A percentile compares a stretch with the other conserved stretches of the same genome.
Evolutionary conservation across 2,113 vertebrate species (phyloP).

Genomic region (Hylia prasina): DNA sequence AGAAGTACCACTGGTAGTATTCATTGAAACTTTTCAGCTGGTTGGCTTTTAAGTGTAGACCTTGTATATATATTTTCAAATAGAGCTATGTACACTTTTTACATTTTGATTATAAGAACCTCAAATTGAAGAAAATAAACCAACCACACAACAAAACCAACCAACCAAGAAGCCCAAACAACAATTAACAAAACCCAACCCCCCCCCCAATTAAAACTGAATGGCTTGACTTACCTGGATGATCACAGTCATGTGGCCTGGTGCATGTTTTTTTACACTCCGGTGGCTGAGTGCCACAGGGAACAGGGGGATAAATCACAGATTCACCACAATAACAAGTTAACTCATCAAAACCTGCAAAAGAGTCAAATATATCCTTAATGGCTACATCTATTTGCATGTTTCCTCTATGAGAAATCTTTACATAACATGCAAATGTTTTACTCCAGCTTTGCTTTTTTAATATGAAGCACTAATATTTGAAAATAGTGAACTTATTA

Average conservation of each 20-base stretch:
- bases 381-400: neutral
- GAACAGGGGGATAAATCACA: slow-evolving; percentile 90
- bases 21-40: neutral
- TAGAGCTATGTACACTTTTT: neutral
- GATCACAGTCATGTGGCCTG: slow-evolving; percentile 90
- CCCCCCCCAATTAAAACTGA: neutral
- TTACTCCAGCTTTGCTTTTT: neutral
- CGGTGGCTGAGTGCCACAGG: slow-evolving; percentile 93
- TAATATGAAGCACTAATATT: neutral
- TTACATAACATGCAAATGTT: neutral
- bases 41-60: neutral
- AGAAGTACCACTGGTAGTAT: neutral
- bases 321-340: slow-evolving; percentile 91
- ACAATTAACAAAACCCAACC: neutral
- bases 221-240: slow-evolving; percentile 79
- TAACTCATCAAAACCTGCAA: slow-evolving; percentile 94
- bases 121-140: neutral
- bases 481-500: neutral
- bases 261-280: slow-evolving; percentile 92
- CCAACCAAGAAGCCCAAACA: neutral
- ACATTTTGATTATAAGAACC: neutral
- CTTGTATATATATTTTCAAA: neutral
- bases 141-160: neutral
- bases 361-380: neutral
- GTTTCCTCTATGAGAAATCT: neutral